Conservation (phyloP, 2,113 vertebrate genomes). For the Apteryx owenii region DNA sequence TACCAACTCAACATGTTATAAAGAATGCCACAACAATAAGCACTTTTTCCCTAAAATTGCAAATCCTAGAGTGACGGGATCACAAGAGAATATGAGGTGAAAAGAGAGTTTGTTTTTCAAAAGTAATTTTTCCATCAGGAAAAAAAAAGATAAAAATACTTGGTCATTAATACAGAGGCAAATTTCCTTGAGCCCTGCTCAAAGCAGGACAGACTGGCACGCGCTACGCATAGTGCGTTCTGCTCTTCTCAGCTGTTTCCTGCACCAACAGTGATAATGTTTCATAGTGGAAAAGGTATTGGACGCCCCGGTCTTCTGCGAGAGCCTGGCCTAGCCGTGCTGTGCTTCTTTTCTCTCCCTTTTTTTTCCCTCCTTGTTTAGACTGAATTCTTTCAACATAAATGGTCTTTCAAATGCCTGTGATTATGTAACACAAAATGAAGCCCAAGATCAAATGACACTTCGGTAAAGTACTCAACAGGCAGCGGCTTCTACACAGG, state of each 20-base stretch:
- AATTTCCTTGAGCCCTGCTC: neutral
- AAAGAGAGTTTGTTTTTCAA: neutral
- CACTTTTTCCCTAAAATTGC: neutral
- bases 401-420: neutral
- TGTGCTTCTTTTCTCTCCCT: no score
- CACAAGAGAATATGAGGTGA: neutral
- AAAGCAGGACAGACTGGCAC: rapidly evolving
- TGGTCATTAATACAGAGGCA: neutral
- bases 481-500: neutral
- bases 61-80: neutral
- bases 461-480: neutral
- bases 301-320: neutral
- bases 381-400: neutral
- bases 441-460: neutral
- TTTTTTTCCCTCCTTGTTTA: neutral
- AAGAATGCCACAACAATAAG: neutral
- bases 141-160: neutral
- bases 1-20: neutral
- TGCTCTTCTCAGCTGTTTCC: neutral
- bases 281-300: neutral
- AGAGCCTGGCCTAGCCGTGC: neutral
- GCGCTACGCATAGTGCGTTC: rapidly evolving
- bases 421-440: neutral
- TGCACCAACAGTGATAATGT: neutral
- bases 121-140: neutral